These are phyloP conservation scores for Neoseiulus cucumeris DNA, from an alignment of 1,140 invertebrate genomes.

Conservation along the genomic window DNA sequence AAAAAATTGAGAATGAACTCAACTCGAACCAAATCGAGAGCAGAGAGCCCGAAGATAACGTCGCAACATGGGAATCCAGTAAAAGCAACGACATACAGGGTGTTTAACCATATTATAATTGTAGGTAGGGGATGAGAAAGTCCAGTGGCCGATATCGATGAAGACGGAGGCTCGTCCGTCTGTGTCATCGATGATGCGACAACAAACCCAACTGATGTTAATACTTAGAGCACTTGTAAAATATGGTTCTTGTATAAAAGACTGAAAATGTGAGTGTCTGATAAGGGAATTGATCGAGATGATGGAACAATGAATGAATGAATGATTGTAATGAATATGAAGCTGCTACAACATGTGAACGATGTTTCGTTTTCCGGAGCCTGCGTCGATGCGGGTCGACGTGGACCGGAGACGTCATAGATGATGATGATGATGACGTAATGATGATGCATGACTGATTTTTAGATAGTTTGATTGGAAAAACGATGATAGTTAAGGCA, in stretches of 20 bases:
- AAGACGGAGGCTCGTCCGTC: neutral
- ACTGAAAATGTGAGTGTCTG: neutral
- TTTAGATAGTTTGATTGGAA: no score
- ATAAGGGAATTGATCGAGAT: no score
- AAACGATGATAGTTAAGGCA: no score
- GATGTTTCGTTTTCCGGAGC: no score
- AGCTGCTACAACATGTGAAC: no score
- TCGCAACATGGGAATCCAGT: neutral
- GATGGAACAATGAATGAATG: no score
- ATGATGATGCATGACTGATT: neutral
- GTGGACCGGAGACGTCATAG: neutral
- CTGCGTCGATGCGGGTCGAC: no score
- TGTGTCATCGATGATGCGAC: no score
- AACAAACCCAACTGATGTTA: constrained; percentile 4
- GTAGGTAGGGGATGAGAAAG: neutral
- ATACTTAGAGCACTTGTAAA: constrained; percentile 10
- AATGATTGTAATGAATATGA: no score
- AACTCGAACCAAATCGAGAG: no score
- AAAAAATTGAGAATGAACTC: no score
- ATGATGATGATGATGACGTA: neutral
- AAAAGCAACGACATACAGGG: constrained; percentile 5
- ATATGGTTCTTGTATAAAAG: constrained; percentile 10
- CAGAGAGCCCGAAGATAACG: no score
- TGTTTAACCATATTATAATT: constrained; percentile 12
- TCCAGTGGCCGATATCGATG: neutral